These are phyloP conservation scores for Borostomias antarcticus DNA, from an alignment of 2,797 vertebrate species.

Conservation along the genomic window DNA sequence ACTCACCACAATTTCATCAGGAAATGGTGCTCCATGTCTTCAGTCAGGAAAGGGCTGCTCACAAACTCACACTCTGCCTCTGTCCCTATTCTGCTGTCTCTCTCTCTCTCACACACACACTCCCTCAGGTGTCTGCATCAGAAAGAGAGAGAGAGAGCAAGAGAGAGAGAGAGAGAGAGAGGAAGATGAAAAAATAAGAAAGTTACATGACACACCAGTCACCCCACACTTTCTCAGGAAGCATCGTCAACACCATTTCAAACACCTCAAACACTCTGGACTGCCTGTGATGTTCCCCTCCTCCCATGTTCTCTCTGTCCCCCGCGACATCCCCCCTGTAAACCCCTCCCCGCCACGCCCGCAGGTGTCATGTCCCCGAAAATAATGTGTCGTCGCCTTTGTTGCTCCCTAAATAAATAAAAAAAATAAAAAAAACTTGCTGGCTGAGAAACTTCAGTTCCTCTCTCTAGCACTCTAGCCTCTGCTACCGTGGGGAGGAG, in stretches of 20 bases:
- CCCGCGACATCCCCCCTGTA: slow-evolving; percentile 37
- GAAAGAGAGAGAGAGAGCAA: background rate
- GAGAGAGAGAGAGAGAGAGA: background rate
- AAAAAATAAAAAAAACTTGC: no score
- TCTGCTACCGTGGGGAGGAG: background rate
- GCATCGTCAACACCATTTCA: background rate
- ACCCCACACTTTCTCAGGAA: no score
- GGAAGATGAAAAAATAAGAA: background rate
- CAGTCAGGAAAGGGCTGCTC: slow-evolving; percentile 44
- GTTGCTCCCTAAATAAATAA: slow-evolving; percentile 52
- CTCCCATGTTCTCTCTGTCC: background rate
- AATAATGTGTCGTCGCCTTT: slow-evolving; percentile 42
- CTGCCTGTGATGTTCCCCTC: background rate
- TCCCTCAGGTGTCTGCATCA: slow-evolving; percentile 7
- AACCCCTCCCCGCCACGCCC: slow-evolving; percentile 49
- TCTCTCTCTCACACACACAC: background rate
- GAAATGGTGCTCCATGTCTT: slow-evolving; percentile 69
- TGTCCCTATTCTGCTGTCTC: background rate
- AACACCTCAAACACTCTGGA: background rate
- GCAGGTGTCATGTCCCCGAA: slow-evolving; percentile 50
- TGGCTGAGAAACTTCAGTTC: background rate
- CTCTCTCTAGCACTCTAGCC: background rate
- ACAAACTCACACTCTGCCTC: slow-evolving; percentile 43
- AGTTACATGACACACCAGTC: background rate
- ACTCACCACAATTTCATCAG: slow-evolving; percentile 72